Evolutionary conservation across 2,888 invertebrate species (phyloP).

Genomic region (Scrobipalpa atriplicella): DNA sequence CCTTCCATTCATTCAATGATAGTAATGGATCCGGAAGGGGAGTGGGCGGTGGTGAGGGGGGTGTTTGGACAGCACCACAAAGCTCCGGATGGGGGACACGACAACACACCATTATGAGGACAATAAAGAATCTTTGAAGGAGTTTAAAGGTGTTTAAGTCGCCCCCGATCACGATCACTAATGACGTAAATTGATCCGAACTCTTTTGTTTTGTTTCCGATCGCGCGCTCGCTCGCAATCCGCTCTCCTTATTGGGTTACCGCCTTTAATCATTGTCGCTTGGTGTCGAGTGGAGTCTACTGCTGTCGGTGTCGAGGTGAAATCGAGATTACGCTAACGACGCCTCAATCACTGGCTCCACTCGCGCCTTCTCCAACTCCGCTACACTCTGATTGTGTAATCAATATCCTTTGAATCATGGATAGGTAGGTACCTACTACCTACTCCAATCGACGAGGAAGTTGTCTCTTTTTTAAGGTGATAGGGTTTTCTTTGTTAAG

Average conservation of each 20-base stretch:
- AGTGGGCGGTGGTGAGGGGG: constrained; percentile 39
- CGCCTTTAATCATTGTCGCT: constrained; percentile 70
- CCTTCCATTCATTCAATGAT: constrained; percentile 9
- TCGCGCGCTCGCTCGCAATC: constrained; percentile 57
- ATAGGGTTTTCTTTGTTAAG: too few relatives aligned
- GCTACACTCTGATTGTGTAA: constrained; percentile 57
- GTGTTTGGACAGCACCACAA: constrained; percentile 70
- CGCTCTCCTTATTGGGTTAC: constrained; percentile 73
- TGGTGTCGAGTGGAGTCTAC: constrained; percentile 36
- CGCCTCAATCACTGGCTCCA: constrained; percentile 55
- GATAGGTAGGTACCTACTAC: too few relatives aligned
- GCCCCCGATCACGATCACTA: constrained; percentile 49
- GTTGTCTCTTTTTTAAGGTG: too few relatives aligned
- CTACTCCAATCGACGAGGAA: too few relatives aligned
- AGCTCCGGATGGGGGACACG: constrained; percentile 60
- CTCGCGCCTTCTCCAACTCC: constrained; percentile 22
- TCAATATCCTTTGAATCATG: constrained; percentile 72
- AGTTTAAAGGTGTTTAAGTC: constrained; percentile 35
- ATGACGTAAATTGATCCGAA: constrained; percentile 74
- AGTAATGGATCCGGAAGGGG: constrained; percentile 53
- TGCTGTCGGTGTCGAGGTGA: constrained; percentile 40
- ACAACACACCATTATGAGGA: constrained; percentile 55
- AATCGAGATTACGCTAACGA: constrained; percentile 47
- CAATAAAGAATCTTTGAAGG: constrained; percentile 51
- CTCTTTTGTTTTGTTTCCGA: constrained; percentile 71